Base-by-base conservation (phyloP, 1,140 invertebrate species). In the Oncopeltus fasciatus region DNA sequence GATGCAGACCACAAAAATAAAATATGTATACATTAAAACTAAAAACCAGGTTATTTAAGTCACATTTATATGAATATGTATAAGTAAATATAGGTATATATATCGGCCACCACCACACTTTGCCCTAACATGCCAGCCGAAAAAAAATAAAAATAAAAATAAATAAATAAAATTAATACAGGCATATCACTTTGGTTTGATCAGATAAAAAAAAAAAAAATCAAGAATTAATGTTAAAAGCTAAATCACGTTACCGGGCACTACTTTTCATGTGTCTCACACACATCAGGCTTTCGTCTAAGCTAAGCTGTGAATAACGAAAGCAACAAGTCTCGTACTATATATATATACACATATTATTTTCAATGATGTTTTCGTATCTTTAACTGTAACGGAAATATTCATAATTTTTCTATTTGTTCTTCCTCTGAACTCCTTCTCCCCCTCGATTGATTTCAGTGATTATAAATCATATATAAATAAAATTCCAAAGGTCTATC, bases 221-320 rank as follows among this genome's bases (percentile, higher is more conserved):
- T n/a, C 24, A 18, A 53, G 20, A 53, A 26, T 53, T 53, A 53
- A 53, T 53, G 21, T n/a, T 24, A 21, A 53, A 53, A 53, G 49
- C 49, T 53, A 53, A 53, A 53, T 53, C 49, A 53, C 49, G 49
- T 53, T 53, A 53, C 49, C 62, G 62, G 62, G 62, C 62, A 63
- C 62, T 63, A 63, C 62, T 18, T n/a, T n/a, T 47, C 18, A 49
- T 49, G 59, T 60, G 59, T 60, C 26, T 47, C 43, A 51, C 27
- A 63, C 62, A 59, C 44, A 53, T 63, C 62, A 63, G 57, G 57
- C 62, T 56, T 61, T 61, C 51, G 28, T 57, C 62, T 59, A 63
- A 59, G 57, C 62, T 63, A 63, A 63, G 62, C 62, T 59, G 62
- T 63, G 62, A 63, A 57, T 57, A 59, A 56, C 53, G 47, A 62